Evolutionary conservation across 2,888 invertebrate genomes (phyloP).

Genomic region (Rotaria magnacalcarata): DNA sequence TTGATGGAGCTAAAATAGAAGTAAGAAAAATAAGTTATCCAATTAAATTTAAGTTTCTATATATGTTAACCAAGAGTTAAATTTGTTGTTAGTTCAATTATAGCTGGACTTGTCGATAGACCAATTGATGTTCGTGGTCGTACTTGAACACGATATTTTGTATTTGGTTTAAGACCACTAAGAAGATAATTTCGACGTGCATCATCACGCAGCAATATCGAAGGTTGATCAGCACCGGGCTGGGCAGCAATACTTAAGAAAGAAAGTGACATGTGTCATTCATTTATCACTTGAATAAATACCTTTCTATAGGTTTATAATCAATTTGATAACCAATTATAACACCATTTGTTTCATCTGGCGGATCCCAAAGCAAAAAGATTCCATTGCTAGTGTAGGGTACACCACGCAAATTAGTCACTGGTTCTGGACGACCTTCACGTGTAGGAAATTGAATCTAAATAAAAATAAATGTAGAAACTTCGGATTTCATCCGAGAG

Average conservation of each 20-base stretch:
- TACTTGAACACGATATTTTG: conserved; percentile 44
- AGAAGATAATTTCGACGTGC: conserved; percentile 39
- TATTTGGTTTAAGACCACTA: conserved; percentile 41
- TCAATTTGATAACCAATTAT: conserved; percentile 46
- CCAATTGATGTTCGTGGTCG: conserved; percentile 40
- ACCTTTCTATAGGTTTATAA: conserved; percentile 44
- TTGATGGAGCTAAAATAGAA: conserved; percentile 51
- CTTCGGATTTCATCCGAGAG: no score
- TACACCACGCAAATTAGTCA: conserved; percentile 40
- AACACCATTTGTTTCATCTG: conserved; percentile 45
- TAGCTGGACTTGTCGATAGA: conserved; percentile 39
- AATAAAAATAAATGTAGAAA: not conserved
- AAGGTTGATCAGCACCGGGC: conserved; percentile 40
- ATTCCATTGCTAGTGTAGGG: conserved; percentile 43
- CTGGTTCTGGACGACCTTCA: conserved; percentile 45
- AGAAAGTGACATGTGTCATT: not conserved
- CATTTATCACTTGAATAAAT: not conserved
- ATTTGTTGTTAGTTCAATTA: conserved; percentile 42
- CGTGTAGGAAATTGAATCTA: conserved; percentile 43
- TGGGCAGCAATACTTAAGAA: conserved; percentile 39
- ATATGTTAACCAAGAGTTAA: not conserved
- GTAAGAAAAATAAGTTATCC: no score
- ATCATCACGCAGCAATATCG: conserved; percentile 39
- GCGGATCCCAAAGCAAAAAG: conserved; percentile 43
- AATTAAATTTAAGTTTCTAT: no score